phyloP scores from a whole-genome alignment of 2,888 invertebrate species.

The Hipparchia semele region DNA sequence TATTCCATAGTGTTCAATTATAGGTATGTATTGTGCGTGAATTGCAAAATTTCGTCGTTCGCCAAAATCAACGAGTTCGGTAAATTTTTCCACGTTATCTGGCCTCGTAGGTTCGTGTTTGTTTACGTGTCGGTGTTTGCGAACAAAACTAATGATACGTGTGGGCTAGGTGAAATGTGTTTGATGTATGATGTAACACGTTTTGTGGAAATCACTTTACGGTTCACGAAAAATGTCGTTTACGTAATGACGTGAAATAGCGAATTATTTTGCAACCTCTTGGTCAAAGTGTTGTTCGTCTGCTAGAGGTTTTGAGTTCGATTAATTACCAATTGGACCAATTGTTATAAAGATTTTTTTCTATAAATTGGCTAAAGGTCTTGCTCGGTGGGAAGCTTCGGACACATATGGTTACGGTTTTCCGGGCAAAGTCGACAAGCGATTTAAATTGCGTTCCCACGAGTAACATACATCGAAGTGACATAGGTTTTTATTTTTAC shows the following conservation, averaged over 20 bases:
- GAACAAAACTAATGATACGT: conserved; percentile 44
- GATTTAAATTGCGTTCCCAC: too few species aligned
- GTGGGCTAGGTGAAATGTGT: conserved; percentile 42
- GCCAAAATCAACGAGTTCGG: neutral
- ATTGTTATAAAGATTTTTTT: neutral
- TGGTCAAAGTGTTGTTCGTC: neutral
- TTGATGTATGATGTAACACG: conserved; percentile 40
- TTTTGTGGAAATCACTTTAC: conserved; percentile 11
- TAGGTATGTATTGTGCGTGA: neutral
- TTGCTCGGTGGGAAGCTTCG: neutral
- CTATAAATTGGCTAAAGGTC: too few species aligned
- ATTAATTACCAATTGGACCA: neutral
- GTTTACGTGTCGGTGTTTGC: conserved; percentile 27
- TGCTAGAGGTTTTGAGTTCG: neutral
- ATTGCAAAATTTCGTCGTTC: neutral
- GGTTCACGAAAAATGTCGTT: conserved; percentile 9
- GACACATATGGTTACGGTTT: neutral
- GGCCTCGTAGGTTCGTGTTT: conserved; percentile 22
- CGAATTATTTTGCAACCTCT: neutral
- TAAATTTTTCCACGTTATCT: conserved; percentile 9
- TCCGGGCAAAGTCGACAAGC: neutral
- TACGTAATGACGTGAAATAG: neutral
- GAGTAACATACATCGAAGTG: neutral
- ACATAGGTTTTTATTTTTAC: neutral
- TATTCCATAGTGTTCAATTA: neutral